Evolutionary conservation across 2,113 vertebrate genomes (phyloP), one percentile per base, ranked within the genome.

Genomic region (Anseranas semipalmata): DNA sequence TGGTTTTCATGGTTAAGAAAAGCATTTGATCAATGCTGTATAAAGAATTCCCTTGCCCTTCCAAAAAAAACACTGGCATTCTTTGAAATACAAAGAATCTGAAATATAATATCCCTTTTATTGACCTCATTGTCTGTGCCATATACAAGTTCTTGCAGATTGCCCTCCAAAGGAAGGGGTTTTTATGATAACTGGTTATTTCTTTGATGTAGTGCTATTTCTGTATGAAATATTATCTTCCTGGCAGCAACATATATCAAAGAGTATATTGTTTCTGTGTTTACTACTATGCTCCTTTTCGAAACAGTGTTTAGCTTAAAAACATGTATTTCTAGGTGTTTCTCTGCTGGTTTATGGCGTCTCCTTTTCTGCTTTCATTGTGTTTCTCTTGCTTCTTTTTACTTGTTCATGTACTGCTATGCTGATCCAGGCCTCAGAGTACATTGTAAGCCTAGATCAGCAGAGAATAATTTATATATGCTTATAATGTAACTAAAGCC

Each of bases 351-450:
- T 75, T 79, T 73, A 7, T 76, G 33, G 5, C 65, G 17, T 45
- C 3, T 0, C 55, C 24, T 62, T 75, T 27, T 35, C 43, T 0
- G 0, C 32, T 85, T 35, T 56, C 15, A 2, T 18, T 84, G 60
- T 48, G 8, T 46, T 93, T 10, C 0, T 0, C 0, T 0, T 52
- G 39, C 8, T 15, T 6, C 25, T 25, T 43, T 24, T 27, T n/a
- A 52, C 67, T 62, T 53, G 55, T 58, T 75, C 2, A 1, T 10
- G 1, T 39, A 5, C 11, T 81, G 25, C 14, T 59, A 3, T 7
- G 5, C 27, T 15, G 11, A 14, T 41, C 60, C 74, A 16, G 65
- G 63, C 41, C 56, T 87, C 22, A 77, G 72, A n/a, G 25, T 37
- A 19, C 11, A 5, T 1, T 72, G 2, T 9, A 22, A 56, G 28